A percentile compares a stretch with the other conserved stretches of the same genome.
Evolutionary conservation across 2,797 vertebrate species (phyloP).

Genomic region (Taenioides sp.): DNA sequence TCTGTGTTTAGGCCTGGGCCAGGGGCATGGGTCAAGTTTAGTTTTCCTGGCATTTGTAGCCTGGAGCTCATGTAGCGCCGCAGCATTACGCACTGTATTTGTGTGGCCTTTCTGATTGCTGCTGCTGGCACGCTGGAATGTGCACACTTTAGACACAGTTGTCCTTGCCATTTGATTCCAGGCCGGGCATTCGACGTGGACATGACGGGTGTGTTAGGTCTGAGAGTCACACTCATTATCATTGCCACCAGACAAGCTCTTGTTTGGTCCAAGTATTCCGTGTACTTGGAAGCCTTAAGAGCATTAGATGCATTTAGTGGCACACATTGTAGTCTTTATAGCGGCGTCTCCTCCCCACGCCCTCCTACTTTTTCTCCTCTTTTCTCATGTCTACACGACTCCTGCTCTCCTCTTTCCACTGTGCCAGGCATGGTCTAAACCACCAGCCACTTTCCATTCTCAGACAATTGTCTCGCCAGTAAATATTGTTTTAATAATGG

Average conservation of each 20-base stretch:
- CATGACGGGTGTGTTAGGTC: constrained; percentile 22
- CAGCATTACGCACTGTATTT: constrained; percentile 64
- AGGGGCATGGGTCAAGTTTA: constrained; percentile 48
- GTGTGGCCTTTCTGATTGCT: constrained; percentile 71
- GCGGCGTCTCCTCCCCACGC: constrained; percentile 15
- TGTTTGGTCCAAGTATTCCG: constrained; percentile 35
- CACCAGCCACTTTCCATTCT: constrained; percentile 40
- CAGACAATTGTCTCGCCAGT: constrained; percentile 47
- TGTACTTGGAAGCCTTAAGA: constrained; percentile 1
- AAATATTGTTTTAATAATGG: constrained; percentile 57
- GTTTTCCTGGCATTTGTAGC: constrained; percentile 45
- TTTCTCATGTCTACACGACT: constrained; percentile 35
- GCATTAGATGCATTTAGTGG: constrained; percentile 16
- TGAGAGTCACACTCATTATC: constrained; percentile 23
- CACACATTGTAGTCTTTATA: not conserved
- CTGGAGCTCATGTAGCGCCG: constrained; percentile 44
- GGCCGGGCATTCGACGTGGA: constrained; percentile 35
- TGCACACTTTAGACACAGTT: constrained; percentile 55
- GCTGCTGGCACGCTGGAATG: constrained; percentile 63
- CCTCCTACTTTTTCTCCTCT: constrained; percentile 52
- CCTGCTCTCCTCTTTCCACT: constrained; percentile 35
- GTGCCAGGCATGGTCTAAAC: constrained; percentile 34
- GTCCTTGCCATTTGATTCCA: constrained; percentile 52
- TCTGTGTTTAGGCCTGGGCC: constrained; percentile 34
- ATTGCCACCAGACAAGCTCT: constrained; percentile 10